Base-by-base conservation (phyloP, 2,888 invertebrate species). In the Penaeus monodon region DNA sequence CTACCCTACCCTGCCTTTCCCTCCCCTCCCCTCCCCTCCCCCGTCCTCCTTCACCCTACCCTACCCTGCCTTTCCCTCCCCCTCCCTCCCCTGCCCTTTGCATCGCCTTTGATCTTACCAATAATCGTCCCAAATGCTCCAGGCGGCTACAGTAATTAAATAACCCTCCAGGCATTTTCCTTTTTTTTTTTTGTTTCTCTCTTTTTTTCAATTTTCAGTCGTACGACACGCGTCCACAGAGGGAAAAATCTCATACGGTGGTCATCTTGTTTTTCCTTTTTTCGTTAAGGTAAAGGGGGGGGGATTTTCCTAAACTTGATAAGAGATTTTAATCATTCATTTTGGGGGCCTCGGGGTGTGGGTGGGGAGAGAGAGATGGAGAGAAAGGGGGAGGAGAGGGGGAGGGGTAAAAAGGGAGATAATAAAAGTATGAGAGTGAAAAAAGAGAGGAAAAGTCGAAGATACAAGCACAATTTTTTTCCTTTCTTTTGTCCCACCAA, bases 281-380 rank as follows among this genome's bases (percentile, higher is more conserved):
- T 63, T 63, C 57, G 57, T 57, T n/a, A 65, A 38, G 33, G 20
- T 29, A 33, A 80, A 65, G 80, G 64, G 80, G 80, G 64, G 80
- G 63, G 64, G 22, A 29, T 33, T 49, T 33, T 22, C 57, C 29
- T 24, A 22, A 33, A 29, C 12, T 57, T 49, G 64, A 64, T 33
- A 63, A 79, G 64, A 29, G 63, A 29, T 27, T 38, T 33, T n/a
- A 49, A 27, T 14, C 33, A 22, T n/a, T 38, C 38, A 49, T 27
- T 12, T 12, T 29, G n/a, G 57, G 57, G 44, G 24, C n/a, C 33
- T 33, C 17, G 44, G 7, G 44, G n/a, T 29, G 57, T 24, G 44
- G 24, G 44, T 8, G 27, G 44, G n/a, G 33, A 8, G 22, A 8
- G 33, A 6, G 22, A 29, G 38, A 66, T 6, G 10, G 29, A 29